Base-by-base conservation (phyloP, 2,113 vertebrate species). In the Pionites leucogaster region DNA sequence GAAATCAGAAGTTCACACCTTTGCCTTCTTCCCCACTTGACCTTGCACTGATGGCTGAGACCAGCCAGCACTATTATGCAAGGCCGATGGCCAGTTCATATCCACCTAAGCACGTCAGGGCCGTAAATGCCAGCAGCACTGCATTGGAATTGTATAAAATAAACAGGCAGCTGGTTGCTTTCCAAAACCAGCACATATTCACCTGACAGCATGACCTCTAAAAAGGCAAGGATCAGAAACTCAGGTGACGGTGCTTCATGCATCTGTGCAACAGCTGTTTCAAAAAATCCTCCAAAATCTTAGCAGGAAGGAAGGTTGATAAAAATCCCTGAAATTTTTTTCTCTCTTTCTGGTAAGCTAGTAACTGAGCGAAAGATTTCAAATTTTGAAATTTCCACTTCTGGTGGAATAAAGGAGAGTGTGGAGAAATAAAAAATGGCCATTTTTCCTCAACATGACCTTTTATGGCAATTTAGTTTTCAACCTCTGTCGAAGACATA, bases 381-480 rank as follows among this genome's bases (percentile, higher is more conserved):
- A 19, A 31, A 37, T 55, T 63, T 53, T 75, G 2, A 5, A 44
- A 77, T 70, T 59, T 74, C 29, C 16, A 46, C 33, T 67, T 81
- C 53, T 71, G 14, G 10, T n/a, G 37, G 49, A 90, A 90, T 35
- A 86, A 82, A 13, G 17, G 27, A 59, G n/a, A 90, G 17, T 19
- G 35, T 42, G 13, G 33, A 89, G 16, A 93, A 82, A 63, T 60
- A 52, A 50, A 81, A 83, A 92, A 84, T 15, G 39, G 47, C 35
- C 57, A 13, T 14, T 52, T 86, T 91, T 79, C 64, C 77, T 88
- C 46, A 88, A 29, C 29, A 10, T 59, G n/a, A 72, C 75, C 80
- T 95, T 97, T 93, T 82, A 94, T 70, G 81, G 62, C 42, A 94
- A 81, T 68, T 55, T 29, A 47, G 12, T 62, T 86, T 88, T 39